Conservation (phyloP, 2,888 invertebrate genomes). For the Parnassius smintheus region DNA sequence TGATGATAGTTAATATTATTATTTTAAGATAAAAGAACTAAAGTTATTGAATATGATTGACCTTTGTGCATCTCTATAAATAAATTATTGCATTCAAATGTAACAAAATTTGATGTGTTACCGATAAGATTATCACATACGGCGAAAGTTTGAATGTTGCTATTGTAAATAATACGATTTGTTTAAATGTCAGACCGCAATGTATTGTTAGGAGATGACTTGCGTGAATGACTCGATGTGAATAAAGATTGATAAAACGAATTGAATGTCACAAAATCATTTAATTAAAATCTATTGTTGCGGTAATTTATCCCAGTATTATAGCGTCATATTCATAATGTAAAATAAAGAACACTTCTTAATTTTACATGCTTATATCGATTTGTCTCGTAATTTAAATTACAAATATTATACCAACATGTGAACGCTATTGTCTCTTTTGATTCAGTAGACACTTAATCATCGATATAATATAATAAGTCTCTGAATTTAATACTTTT, state of each 20-base stretch:
- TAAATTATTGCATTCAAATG: slow-evolving; percentile 3
- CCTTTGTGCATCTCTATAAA: background rate
- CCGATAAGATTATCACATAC: slow-evolving; percentile 1
- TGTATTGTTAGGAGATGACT: slow-evolving; percentile 5
- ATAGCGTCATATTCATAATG: too few relatives aligned
- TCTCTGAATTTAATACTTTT: too few relatives aligned
- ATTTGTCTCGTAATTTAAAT: too few relatives aligned
- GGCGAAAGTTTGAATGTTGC: slow-evolving; percentile 16
- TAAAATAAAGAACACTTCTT: too few relatives aligned
- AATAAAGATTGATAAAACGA: slow-evolving; percentile 7
- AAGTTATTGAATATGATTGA: background rate
- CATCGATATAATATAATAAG: too few relatives aligned
- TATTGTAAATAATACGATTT: slow-evolving; percentile 10
- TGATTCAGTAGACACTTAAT: too few relatives aligned
- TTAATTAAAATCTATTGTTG: background rate
- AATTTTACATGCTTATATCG: too few relatives aligned
- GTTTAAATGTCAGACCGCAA: slow-evolving; percentile 7
- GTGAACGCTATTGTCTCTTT: too few relatives aligned
- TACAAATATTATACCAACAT: too few relatives aligned
- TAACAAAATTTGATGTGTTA: slow-evolving; percentile 3
- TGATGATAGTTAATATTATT: too few relatives aligned
- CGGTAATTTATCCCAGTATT: background rate
- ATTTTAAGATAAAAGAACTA: background rate
- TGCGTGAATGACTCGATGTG: slow-evolving; percentile 1
- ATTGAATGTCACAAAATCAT: slow-evolving; percentile 1